Evolutionary conservation across 2,113 vertebrate species (phyloP), one percentile per base, ranked within the genome.

Genomic region (Rhabdomys dilectus): DNA sequence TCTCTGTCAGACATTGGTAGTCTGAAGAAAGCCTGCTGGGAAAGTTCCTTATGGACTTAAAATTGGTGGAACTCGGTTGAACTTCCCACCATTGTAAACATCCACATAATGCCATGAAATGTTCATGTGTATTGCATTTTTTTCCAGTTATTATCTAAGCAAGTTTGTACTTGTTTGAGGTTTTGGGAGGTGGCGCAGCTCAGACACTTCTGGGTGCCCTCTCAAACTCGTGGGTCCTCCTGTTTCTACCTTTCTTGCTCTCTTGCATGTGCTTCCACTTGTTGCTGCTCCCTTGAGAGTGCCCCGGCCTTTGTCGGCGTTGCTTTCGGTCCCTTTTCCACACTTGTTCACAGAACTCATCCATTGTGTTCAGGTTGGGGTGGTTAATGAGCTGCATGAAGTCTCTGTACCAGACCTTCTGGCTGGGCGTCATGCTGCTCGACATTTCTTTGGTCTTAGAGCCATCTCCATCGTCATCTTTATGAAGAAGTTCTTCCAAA

Each of bases 191-290:
- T 98, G 99, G 98, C 94, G 93, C 90, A 97, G 97, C 96, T 99
- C 99, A 99, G 98, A 99, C 99, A 98, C 99, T 99, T 98, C 99
- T 99, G 88, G 99, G 99, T 96, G 99, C 99, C 98, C 99, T 99
- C 97, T 99, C 99, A 98, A 99, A 99, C 98, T 99, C 99, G 88
- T 99, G 99, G 99, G 99, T 99, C 99, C 99, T 99, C 98, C 99
- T 99, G 96, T 99, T 99, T 96, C 99, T 99, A 86, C 99, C 99
- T 98, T 99, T 99, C 99, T 99, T 99, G 96, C 99, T 99, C 95
- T 99, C 99, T 93, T 99, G 99, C 98, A 99, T 99, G 98, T 99
- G 99, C 98, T 99, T 99, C 99, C 99, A 99, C 94, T 99, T 99
- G 97, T 99, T 99, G 39, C 99, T 96, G 86, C 99, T 99, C 95